These are phyloP conservation scores for Drosophila nannoptera DNA, from an alignment of 1,140 invertebrate species.

Conservation along the genomic window DNA sequence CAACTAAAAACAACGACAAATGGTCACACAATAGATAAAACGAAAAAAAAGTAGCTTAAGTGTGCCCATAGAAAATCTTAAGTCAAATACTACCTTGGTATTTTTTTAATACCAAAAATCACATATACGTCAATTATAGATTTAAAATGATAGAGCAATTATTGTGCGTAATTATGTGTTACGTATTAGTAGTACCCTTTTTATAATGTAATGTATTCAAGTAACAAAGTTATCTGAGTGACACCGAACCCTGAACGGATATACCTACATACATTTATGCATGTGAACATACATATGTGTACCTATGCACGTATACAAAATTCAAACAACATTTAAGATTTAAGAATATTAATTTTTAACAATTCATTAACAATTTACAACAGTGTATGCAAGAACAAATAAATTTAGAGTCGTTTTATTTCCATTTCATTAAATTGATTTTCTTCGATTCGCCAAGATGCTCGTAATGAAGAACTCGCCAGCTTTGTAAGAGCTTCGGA, in stretches of 20 bases:
- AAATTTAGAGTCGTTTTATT: background rate
- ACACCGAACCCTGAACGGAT: too few relatives aligned
- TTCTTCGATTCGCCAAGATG: conserved; percentile 83
- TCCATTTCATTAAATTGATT: conserved; percentile 11
- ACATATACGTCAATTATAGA: background rate
- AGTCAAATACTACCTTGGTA: conserved; percentile 12
- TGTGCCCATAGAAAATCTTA: conserved; percentile 20
- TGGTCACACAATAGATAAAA: conserved; percentile 51
- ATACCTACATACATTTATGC: too few relatives aligned
- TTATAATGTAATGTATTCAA: background rate
- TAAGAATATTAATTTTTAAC: conserved; percentile 19
- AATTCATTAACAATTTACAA: conserved; percentile 22
- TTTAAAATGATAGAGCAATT: too few relatives aligned
- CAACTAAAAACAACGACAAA: conserved; percentile 49
- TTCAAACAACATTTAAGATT: background rate
- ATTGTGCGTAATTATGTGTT: too few relatives aligned
- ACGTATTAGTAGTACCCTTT: background rate
- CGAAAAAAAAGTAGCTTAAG: conserved; percentile 32
- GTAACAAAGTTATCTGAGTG: too few relatives aligned
- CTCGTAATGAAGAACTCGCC: conserved; percentile 95
- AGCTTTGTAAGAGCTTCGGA: conserved; percentile 98
- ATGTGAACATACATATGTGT: too few relatives aligned
- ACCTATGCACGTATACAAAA: too few relatives aligned
- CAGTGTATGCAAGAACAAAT: conserved; percentile 5
- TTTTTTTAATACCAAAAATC: conserved; percentile 4